Percentiles rank a stretch among this genome's conserved stretches.
Conservation (phyloP, 2,888 invertebrate genomes). For the Dryococelus australis region DNA sequence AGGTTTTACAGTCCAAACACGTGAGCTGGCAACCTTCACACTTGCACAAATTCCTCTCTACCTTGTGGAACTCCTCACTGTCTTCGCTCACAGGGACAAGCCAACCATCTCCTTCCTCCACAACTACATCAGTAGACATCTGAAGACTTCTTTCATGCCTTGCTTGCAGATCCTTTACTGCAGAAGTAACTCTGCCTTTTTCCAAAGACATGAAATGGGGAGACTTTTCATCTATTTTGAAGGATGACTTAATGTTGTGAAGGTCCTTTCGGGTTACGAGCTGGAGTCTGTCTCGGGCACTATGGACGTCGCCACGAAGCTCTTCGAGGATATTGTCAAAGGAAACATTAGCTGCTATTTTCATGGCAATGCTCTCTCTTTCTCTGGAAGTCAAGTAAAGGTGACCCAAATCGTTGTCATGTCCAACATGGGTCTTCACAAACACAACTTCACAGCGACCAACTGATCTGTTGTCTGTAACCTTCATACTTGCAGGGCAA, state of each 20-base stretch:
- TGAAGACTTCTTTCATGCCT: slow-evolving; percentile 5
- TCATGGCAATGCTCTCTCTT: background rate
- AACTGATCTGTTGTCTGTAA: background rate
- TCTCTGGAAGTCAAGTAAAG: background rate
- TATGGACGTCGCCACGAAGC: background rate
- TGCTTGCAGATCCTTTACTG: background rate
- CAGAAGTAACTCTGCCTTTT: background rate
- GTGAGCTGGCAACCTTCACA: background rate
- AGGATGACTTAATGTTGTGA: background rate
- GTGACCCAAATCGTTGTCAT: background rate
- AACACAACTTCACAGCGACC: background rate
- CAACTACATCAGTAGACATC: background rate
- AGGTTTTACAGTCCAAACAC: background rate
- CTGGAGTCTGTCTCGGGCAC: background rate
- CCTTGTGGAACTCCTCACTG: background rate
- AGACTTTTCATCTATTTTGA: background rate
- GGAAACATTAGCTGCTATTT: background rate
- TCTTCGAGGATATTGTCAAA: background rate
- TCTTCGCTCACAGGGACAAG: background rate
- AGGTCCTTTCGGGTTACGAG: background rate
- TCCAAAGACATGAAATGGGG: background rate
- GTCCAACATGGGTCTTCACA: background rate
- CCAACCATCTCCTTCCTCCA: background rate
- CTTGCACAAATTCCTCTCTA: background rate
- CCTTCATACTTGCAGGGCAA: background rate